Evolutionary conservation across 37 sponge, comb jelly and placozoan genomes (phyloP), one percentile per base, ranked within the genome.

Genomic region (Eunapius fragilis): DNA sequence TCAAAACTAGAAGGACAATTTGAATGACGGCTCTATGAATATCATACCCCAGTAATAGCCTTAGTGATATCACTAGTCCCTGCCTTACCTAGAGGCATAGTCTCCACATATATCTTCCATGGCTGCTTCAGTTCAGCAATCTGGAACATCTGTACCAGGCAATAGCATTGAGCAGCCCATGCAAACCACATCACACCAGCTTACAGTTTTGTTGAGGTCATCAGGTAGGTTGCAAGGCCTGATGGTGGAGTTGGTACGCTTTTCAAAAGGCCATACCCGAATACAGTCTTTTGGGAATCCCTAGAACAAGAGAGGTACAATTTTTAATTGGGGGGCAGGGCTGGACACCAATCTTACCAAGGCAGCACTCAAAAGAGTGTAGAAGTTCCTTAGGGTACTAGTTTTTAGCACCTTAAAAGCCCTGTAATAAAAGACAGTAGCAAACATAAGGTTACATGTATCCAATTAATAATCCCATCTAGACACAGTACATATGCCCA

Each of bases 241-340:
- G 28, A 69, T 85, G 49, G 97, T 97, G 77, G 41, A 67, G 76
- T 97, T 97, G 70, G 72, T 90, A 67, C 97, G 84, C 71, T 75
- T 92, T 77, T 94, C 93, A 88, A 97, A 94, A 0, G 92, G 93
- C 97, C 97, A 97, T 67, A 94, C 24, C 37, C 95, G 47, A 32
- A 97, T 92, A 3, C 70, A 76, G 9, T 82, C 77, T 23, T 36
- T 41, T n/a, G 90, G 81, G 68, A 88, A 92, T 22, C 97, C 97
- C 96, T 96, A 70, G 19, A 85, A 37, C 25, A 41, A 27, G 26
- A 78, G 31, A 24, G 34, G 26, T 24, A 69, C 22, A 71, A 45
- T 31, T n/a, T n/a, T n/a, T n/a, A n/a, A n/a, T n/a, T n/a, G n/a
- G n/a, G n/a, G n/a, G n/a, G n/a, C n/a, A n/a, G n/a, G n/a, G n/a